These are phyloP conservation scores for Ormyrus thymus DNA, from an alignment of 2,888 invertebrate species.

Conservation along the genomic window DNA sequence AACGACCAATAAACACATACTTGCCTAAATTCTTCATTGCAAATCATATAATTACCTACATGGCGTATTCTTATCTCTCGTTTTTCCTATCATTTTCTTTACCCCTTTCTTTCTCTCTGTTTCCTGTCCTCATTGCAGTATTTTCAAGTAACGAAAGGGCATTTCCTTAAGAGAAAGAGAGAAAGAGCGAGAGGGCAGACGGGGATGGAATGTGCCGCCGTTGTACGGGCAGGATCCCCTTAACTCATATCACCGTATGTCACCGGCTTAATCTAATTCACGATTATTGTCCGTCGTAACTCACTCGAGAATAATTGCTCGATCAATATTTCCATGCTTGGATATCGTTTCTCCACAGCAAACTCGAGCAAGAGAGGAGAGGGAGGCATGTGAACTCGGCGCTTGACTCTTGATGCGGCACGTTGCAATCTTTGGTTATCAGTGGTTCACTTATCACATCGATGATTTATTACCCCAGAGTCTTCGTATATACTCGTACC, in stretches of 20 bases:
- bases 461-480: constrained; percentile 36
- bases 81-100: too few species aligned
- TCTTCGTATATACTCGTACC: not conserved
- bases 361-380: not conserved
- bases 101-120: not conserved
- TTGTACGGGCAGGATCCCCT: constrained; percentile 31
- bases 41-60: too few species aligned
- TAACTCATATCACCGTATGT: constrained; percentile 71
- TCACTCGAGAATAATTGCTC: constrained; percentile 70
- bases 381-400: not conserved
- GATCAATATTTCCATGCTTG: constrained; percentile 66
- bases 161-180: not conserved
- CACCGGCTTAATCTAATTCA: constrained; percentile 71
- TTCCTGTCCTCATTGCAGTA: not conserved
- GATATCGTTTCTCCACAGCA: constrained; percentile 28
- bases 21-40: too few species aligned
- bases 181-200: not conserved
- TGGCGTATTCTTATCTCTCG: too few species aligned
- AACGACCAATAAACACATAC: too few species aligned
- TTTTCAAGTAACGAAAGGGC: constrained; percentile 20
- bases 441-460: constrained; percentile 31
- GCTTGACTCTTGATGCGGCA: constrained; percentile 21
- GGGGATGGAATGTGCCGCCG: not conserved
- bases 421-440: constrained; percentile 47
- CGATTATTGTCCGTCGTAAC: constrained; percentile 68